Base-by-base conservation (phyloP, 2,113 vertebrate species). In the Sphyrna mokarran region DNA sequence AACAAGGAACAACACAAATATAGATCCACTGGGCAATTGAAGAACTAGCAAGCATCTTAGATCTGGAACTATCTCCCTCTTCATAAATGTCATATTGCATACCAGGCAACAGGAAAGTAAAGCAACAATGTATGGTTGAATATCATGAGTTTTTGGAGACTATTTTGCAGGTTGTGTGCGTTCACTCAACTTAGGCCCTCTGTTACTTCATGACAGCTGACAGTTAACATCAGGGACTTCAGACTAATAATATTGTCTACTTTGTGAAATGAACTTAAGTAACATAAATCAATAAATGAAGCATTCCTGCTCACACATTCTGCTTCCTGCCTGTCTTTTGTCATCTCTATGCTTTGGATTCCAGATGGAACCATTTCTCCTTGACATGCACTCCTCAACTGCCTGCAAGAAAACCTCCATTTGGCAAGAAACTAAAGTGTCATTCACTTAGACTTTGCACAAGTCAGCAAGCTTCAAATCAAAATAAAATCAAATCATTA, bases 351-450 rank as follows among this genome's bases (percentile, higher is more conserved):
- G 61, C 61, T 93, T 93, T 93, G 89, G n/a, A 37, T 37, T 68
- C 66, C 33, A 66, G 61, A 66, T 8, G 1, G 37, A 93, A 93
- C 89, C 89, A 66, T 93, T 37, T 33, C 61, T 66, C 61, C 61
- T 93, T 63, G 61, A 23, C 61, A 66, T 66, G n/a, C 87, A 91
- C n/a, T 20, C 61, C 61, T 93, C 61, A 93, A 68, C 89, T 37
- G 87, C 58, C 29, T 20, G 29, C 87, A n/a, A 8, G 87, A 68
- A 91, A 93, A 93, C 89, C 61, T 93, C 89, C n/a, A 93, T 66
- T 66, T 93, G 89, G 61, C 89, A 93, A 63, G 89, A 93, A 66
- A 58, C 87, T 63, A 91, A 91, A 91, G 87, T 93, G 89, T 93
- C 61, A 93, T 16, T 93, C 61, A 93, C 33, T 7, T n/a, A 66